These are phyloP conservation scores for Sarcophaga subvicina DNA, from an alignment of 2,888 invertebrate species.

Conservation along the genomic window DNA sequence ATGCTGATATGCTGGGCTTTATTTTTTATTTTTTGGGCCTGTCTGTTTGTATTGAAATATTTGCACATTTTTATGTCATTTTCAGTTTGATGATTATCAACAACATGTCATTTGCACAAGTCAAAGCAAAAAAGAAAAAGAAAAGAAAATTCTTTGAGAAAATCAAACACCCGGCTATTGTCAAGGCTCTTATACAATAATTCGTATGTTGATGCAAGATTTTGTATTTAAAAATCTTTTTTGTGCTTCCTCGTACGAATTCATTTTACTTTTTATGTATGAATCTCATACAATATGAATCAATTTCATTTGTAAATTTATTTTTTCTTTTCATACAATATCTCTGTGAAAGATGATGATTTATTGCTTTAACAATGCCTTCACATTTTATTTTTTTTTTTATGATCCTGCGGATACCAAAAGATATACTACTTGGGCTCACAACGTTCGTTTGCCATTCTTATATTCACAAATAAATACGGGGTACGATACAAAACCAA, in stretches of 20 bases:
- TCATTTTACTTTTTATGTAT: background rate
- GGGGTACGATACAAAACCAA: conserved; percentile 12
- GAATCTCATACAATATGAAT: background rate
- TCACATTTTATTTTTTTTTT: conserved; percentile 47
- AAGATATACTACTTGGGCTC: background rate
- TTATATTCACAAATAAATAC: background rate
- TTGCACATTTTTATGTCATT: conserved; percentile 54
- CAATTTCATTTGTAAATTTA: conserved; percentile 37
- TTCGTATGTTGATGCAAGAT: background rate
- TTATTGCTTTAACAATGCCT: conserved; percentile 61
- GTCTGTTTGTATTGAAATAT: background rate
- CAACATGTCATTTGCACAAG: conserved; percentile 53
- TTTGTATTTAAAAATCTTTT: background rate
- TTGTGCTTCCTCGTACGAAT: conserved; percentile 2
- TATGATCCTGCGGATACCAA: background rate
- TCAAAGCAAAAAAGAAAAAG: conserved; percentile 28
- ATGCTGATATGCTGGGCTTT: background rate
- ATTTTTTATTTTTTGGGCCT: background rate
- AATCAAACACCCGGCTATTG: conserved; percentile 44
- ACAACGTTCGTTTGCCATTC: background rate
- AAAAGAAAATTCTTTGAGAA: background rate
- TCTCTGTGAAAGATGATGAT: conserved; percentile 65
- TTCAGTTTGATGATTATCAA: conserved; percentile 61
- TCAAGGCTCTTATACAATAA: conserved; percentile 44
- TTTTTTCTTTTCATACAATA: background rate